Evolutionary conservation across 2,888 invertebrate genomes (phyloP), one percentile per base, ranked within the genome.

Genomic region (Phyllotreta cruciferae): DNA sequence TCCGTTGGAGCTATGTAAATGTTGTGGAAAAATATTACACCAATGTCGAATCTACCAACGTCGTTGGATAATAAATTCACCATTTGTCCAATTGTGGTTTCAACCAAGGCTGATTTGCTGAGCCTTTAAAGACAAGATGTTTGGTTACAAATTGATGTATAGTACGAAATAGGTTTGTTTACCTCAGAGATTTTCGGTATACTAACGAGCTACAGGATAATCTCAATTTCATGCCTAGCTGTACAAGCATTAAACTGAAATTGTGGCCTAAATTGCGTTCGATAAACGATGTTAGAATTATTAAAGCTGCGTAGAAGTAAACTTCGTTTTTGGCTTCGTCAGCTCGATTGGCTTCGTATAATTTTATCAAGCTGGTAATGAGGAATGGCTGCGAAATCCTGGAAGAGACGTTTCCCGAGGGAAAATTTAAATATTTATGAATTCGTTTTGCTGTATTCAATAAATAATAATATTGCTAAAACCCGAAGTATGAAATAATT

Each of bases 181-280:
- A 24, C 24, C 24, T 24, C 4, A 24, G 24, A 24, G 75, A 70
- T 66, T 95, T 95, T 36, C 57, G 24, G 36, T 57, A 57, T 14
- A 57, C 49, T 37, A 57, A 37, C n/a, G 57, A 49, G 13, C 57
- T 47, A 9, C 47, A 57, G 14, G 57, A 45, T 10, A 57, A 87
- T 7, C 94, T 83, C 77, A 93, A 85, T 80, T 91, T 88, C 92
- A 93, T 91, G 50, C 94, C 94, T 80, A 91, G 86, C 73, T 92
- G 90, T 56, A 91, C 83, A 9, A 92, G 87, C 10, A 88, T 90
- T 84, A 94, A 88, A 88, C 95, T 93, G 77, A 92, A 94, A 0
- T 92, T 92, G 81, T 98, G 79, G 4, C 56, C 64, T 8, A 73
- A 56, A 3, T 94, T 82, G 34, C 92, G 88, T 73, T 89, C 89